Evolutionary conservation across 2,888 invertebrate species (phyloP).

Genomic region (Patella caerulea): DNA sequence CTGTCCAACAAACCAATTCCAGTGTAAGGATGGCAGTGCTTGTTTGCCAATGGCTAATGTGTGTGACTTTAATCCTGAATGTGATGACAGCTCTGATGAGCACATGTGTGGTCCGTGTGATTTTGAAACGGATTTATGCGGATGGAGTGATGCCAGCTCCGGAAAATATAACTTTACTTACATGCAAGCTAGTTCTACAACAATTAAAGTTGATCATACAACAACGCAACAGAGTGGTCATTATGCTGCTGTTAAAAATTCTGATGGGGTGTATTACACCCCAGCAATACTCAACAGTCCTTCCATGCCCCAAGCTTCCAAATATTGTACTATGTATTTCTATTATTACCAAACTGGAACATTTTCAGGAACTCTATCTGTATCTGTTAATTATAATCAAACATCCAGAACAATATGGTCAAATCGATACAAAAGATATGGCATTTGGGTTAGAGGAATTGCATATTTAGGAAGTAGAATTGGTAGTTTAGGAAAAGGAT

Average conservation of each 20-base stretch:
- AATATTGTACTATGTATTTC: constrained; percentile 57
- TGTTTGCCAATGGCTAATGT: constrained; percentile 51
- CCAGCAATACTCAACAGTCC: constrained; percentile 53
- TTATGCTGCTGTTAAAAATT: constrained; percentile 56
- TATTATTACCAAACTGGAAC: constrained; percentile 60
- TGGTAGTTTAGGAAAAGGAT: constrained; percentile 36
- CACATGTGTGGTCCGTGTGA: constrained; percentile 61
- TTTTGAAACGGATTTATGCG: constrained; percentile 62
- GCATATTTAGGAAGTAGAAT: constrained; percentile 47
- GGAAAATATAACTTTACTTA: constrained; percentile 59
- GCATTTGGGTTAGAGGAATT: constrained; percentile 47
- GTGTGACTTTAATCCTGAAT: constrained; percentile 60
- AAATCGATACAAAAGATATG: constrained; percentile 9
- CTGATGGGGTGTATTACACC: constrained; percentile 46
- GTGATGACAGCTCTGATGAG: constrained; percentile 60
- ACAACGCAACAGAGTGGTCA: constrained; percentile 45
- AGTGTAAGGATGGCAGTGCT: constrained; percentile 46
- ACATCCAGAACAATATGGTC: constrained; percentile 32
- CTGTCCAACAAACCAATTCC: constrained; percentile 46
- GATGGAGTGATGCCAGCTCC: constrained; percentile 58
- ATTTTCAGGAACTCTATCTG: constrained; percentile 43
- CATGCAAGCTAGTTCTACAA: constrained; percentile 36
- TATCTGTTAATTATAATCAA: constrained; percentile 40
- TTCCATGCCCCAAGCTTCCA: constrained; percentile 43
- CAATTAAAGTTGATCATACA: constrained; percentile 51